phyloP scores from a whole-genome alignment of 2,888 invertebrate species.

The Hedya salicella region DNA sequence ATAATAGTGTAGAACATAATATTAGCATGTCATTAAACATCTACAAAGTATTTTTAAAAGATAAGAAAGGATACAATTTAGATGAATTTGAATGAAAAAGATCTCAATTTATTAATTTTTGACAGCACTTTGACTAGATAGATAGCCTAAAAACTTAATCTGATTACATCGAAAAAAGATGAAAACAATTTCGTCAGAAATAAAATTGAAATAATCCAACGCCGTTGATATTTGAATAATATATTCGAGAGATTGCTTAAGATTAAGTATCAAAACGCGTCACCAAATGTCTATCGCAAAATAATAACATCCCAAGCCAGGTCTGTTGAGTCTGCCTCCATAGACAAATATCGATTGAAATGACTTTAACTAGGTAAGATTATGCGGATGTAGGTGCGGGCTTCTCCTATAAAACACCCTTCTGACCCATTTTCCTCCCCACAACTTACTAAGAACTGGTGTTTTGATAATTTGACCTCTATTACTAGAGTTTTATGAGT shows the following conservation, averaged over 20 bases:
- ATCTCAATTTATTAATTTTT: no score
- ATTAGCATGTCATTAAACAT: no score
- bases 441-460: background rate
- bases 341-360: constrained; percentile 15
- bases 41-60: no score
- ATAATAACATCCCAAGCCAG: background rate
- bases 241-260: no score
- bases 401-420: constrained; percentile 21
- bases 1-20: no score
- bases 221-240: background rate
- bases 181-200: background rate
- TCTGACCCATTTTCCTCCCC: constrained; percentile 20
- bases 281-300: constrained; percentile 10
- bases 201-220: background rate
- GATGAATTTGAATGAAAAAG: no score
- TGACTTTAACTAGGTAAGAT: constrained; percentile 23
- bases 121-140: no score
- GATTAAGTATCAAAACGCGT: no score
- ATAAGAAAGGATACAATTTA: no score
- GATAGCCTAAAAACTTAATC: no score
- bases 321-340: background rate
- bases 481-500: background rate
- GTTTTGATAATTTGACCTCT: constrained; percentile 1
- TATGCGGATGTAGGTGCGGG: constrained; percentile 20
- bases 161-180: background rate